Percentiles rank a stretch among this genome's conserved stretches.
Evolutionary conservation across 1,140 invertebrate species (phyloP).

Genomic region (Trialeurodes vaporariorum): DNA sequence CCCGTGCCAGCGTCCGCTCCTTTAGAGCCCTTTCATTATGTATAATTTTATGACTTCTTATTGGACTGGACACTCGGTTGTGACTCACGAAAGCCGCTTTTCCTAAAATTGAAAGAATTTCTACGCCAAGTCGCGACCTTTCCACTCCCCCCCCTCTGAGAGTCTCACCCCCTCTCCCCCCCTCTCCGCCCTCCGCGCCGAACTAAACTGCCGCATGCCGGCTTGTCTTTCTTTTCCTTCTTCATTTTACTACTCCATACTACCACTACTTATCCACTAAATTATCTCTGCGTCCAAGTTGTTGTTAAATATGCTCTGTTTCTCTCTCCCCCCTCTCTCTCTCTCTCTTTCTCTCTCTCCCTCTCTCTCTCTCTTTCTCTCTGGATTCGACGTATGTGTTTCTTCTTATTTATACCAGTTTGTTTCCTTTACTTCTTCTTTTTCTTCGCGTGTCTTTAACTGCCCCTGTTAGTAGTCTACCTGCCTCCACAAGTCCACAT

Average conservation of each 20-base stretch:
- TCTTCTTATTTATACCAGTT: not conserved
- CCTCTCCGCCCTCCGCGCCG: no score
- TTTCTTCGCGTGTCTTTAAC: not conserved
- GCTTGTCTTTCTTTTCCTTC: not conserved
- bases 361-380: not conserved
- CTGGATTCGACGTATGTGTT: not conserved
- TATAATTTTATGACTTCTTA: no score
- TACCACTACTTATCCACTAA: not conserved
- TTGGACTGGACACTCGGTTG: no score
- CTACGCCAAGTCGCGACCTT: no score
- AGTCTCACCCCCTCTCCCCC: no score
- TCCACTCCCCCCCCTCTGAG: no score
- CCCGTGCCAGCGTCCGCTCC: no score
- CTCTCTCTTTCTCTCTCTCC: not conserved
- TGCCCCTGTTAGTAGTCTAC: not conserved
- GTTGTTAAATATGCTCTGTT: slow-evolving; percentile 1
- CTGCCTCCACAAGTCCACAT: not conserved
- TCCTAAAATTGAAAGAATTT: no score
- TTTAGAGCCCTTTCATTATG: no score
- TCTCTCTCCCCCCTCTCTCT: not conserved
- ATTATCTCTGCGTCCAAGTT: not conserved
- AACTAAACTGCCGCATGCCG: no score
- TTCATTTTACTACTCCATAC: no score
- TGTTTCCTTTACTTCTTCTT: not conserved
- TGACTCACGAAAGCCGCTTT: no score